phyloP scores from a whole-genome alignment of 2,888 invertebrate species.

The Meganola albula region DNA sequence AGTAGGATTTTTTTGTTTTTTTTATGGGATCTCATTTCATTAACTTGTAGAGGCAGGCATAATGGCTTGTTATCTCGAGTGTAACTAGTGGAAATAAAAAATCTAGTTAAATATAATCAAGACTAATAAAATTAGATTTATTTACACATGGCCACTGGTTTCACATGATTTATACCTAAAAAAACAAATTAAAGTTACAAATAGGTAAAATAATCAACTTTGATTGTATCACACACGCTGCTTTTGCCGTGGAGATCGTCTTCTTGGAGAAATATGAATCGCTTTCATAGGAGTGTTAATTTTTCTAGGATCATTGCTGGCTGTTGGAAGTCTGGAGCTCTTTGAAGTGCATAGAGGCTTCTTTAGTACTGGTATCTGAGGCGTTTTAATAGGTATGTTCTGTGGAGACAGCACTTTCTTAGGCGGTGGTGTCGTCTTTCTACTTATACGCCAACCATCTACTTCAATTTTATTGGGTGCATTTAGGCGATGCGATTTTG shows the following conservation, averaged over 20 bases:
- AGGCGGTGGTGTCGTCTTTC: constrained; percentile 47
- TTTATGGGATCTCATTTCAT: no score
- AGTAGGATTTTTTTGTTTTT: no score
- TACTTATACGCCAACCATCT: constrained; percentile 40
- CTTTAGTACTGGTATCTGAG: constrained; percentile 77
- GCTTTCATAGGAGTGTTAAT: constrained; percentile 79
- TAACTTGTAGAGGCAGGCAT: no score
- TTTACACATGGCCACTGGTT: constrained; percentile 58
- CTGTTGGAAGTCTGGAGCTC: constrained; percentile 65
- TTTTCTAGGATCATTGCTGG: constrained; percentile 58
- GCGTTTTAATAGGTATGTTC: constrained; percentile 40
- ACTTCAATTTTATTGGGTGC: constrained; percentile 40
- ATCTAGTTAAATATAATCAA: constrained; percentile 28
- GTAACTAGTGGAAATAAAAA: no score
- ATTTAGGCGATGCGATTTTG: constrained; percentile 31
- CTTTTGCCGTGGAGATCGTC: constrained; percentile 63
- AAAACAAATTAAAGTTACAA: constrained; percentile 25
- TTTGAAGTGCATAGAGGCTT: constrained; percentile 78
- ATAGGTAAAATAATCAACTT: constrained; percentile 17
- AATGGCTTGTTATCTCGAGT: no score
- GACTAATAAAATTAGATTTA: constrained; percentile 36
- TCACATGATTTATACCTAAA: constrained; percentile 33
- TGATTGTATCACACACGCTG: constrained; percentile 25
- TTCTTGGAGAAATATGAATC: constrained; percentile 62
- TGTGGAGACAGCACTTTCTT: constrained; percentile 58